A percentile compares a stretch with the other conserved stretches of the same genome.
Conservation (phyloP, 2,113 vertebrate species). For the Microcebus murinus region DNA sequence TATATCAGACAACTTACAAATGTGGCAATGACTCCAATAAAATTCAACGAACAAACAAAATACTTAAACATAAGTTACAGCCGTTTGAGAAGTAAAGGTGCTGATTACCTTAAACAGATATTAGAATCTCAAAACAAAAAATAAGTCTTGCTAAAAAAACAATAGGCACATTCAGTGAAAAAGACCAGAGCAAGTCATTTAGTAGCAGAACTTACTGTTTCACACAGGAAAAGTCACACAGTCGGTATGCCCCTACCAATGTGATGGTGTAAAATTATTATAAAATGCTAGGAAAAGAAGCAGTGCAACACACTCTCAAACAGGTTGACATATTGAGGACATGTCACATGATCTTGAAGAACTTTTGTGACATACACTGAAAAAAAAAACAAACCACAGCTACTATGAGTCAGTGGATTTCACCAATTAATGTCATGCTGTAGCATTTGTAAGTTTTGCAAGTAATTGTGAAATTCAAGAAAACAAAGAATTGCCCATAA, state of each 20-base stretch:
- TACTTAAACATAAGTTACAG: neutral
- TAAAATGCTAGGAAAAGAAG: neutral
- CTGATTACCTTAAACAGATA: neutral
- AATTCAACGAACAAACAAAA: neutral
- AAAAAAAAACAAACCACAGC: neutral
- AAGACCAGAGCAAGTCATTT: neutral
- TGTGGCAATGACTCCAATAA: neutral
- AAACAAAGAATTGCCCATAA: neutral
- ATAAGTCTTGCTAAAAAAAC: neutral
- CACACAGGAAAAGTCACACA: neutral
- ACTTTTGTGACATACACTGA: conserved; percentile 24
- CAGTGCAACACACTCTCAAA: neutral
- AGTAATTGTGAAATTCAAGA: conserved; percentile 39
- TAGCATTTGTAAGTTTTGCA: neutral
- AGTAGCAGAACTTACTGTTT: neutral
- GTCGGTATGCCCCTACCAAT: conserved; percentile 1
- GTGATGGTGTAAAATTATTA: neutral
- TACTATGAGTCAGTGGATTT: neutral
- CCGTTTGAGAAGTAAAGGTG: conserved; percentile 1
- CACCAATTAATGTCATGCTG: neutral
- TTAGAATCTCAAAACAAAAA: conserved; percentile 24
- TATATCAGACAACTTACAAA: neutral
- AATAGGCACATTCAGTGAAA: neutral
- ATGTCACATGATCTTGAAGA: neutral
- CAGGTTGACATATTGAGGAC: neutral